A percentile compares a stretch with the other conserved stretches of the same genome.
phyloP scores from a whole-genome alignment of 1,140 invertebrate genomes.

The Pomacea maculata region DNA sequence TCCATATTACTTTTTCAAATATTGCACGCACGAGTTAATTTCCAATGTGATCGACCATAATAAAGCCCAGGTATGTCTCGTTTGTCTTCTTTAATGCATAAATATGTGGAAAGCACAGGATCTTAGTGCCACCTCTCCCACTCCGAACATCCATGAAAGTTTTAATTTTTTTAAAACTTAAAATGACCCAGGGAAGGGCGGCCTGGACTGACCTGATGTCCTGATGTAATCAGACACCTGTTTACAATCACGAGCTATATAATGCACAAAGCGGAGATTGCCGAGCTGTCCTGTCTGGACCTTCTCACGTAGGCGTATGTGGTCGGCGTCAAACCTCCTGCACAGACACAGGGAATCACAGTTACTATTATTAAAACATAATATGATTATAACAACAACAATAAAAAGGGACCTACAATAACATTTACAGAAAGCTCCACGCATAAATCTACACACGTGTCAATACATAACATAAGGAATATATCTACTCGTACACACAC shows the following conservation, averaged over 20 bases:
- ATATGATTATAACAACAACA: neutral
- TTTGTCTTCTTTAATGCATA: too few species aligned
- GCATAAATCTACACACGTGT: neutral
- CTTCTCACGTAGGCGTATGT: conserved; percentile 3
- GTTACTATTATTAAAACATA: neutral
- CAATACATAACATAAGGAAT: neutral
- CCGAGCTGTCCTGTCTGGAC: conserved; percentile 1
- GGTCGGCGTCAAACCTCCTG: conserved; percentile 14
- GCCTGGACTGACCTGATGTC: neutral
- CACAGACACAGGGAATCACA: neutral
- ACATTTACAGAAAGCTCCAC: neutral
- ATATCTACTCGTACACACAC: neutral
- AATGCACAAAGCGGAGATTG: conserved; percentile 1
- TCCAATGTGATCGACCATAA: too few species aligned
- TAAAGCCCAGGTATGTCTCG: too few species aligned
- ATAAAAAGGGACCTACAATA: too few species aligned
- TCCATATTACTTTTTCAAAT: too few species aligned
- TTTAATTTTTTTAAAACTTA: too few species aligned
- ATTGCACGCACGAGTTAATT: too few species aligned
- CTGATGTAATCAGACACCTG: neutral
- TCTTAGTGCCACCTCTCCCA: too few species aligned
- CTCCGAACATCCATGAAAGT: too few species aligned
- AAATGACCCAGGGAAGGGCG: too few species aligned
- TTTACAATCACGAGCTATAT: neutral
- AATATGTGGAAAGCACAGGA: too few species aligned